These are phyloP conservation scores for Ia io DNA, from an alignment of 2,113 vertebrate genomes.

Conservation along the genomic window DNA sequence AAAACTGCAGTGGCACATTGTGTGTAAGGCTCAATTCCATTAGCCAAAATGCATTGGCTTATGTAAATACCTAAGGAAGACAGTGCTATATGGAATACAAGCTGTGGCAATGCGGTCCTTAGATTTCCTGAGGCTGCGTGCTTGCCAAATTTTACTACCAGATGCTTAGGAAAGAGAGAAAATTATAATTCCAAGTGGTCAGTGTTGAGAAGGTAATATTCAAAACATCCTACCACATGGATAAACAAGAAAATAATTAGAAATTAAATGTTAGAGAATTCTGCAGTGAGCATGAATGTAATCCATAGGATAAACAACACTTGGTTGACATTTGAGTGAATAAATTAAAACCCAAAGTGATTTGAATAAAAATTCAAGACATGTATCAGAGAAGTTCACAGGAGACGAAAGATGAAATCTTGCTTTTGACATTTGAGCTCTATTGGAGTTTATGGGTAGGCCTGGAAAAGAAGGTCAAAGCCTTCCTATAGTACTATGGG, in stretches of 20 bases:
- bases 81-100: neutral
- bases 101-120: neutral
- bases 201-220: constrained; percentile 75
- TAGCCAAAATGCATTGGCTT: neutral
- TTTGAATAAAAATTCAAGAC: constrained; percentile 81
- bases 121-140: neutral
- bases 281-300: constrained; percentile 78
- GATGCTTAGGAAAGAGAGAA: constrained; percentile 69
- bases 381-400: constrained; percentile 76
- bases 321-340: constrained; percentile 81
- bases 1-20: neutral
- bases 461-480: constrained; percentile 48
- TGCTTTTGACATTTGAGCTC: constrained; percentile 52
- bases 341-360: constrained; percentile 80
- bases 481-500: neutral
- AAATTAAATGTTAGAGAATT: constrained; percentile 80
- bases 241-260: constrained; percentile 81
- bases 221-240: constrained; percentile 77
- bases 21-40: neutral
- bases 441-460: constrained; percentile 4
- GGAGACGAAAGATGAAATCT: constrained; percentile 75
- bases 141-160: constrained; percentile 65
- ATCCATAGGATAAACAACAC: constrained; percentile 79
- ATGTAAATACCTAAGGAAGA: constrained; percentile 44
- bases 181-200: constrained; percentile 73